Conservation (phyloP, 2,797 vertebrate genomes). For the Amblyopsis hoosieri region DNA sequence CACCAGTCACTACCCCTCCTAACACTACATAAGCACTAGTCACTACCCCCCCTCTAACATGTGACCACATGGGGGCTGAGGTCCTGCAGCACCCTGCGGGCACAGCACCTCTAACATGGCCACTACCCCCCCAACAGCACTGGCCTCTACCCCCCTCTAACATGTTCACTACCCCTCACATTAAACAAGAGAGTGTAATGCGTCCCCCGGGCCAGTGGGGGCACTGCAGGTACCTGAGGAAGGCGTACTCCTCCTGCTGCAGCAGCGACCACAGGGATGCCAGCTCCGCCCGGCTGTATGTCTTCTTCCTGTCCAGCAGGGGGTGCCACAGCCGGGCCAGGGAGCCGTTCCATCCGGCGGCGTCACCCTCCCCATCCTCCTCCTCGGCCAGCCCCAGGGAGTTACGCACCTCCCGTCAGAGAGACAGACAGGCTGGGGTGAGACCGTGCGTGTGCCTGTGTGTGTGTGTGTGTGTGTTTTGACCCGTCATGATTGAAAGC, state of each 20-base stretch:
- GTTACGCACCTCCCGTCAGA: conserved; percentile 64
- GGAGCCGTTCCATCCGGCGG: conserved; percentile 57
- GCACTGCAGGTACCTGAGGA: conserved; percentile 73
- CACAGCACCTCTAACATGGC: background rate
- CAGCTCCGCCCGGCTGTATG: conserved; percentile 83
- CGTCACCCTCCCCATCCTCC: conserved; percentile 25
- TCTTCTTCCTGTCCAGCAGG: conserved; percentile 68
- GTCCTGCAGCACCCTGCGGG: conserved; percentile 85
- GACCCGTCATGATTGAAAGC: background rate
- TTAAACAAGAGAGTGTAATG: too few species aligned
- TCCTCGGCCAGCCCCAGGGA: conserved; percentile 83
- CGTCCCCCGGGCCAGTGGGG: background rate
- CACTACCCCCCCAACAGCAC: too few species aligned
- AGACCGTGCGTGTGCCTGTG: background rate
- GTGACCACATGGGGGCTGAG: conserved; percentile 86
- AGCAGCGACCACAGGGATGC: conserved; percentile 92
- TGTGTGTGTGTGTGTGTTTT: background rate
- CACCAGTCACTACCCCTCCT: too few species aligned
- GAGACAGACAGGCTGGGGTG: background rate
- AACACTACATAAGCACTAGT: too few species aligned
- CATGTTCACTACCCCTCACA: too few species aligned
- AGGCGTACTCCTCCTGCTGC: conserved; percentile 94
- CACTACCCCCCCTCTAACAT: too few species aligned
- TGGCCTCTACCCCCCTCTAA: too few species aligned
- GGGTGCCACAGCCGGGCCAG: conserved; percentile 80